Evolutionary conservation across 2,113 vertebrate genomes (phyloP), one percentile per base, ranked within the genome.

Genomic region (Dendropsophus ebraccatus): DNA sequence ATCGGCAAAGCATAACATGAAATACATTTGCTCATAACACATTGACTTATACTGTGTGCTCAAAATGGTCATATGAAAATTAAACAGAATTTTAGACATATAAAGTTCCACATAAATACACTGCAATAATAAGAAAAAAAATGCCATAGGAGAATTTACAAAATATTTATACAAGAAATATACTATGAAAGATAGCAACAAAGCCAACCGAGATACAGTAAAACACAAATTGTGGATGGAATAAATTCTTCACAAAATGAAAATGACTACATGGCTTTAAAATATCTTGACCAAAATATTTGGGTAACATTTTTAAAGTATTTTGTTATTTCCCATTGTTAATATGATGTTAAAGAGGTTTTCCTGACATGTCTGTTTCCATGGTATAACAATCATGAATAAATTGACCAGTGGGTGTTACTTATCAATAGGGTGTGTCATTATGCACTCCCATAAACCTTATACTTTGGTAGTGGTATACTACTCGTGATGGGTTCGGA

Each of bases 1-100:
- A 97, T 96, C 97, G 95, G 95, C 95, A 97, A 98, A 99, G 97
- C 97, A 99, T 98, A 77, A 99, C 97, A 98, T 97, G 98, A 97
- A 97, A 98, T 96, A 97, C 96, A 96, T 94, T 95, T 95, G 96
- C 95, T 95, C 91, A 95, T 97, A 96, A 98, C 96, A 96, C 95
- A 95, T 93, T 93, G 95, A 97, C 93, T 84, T 84, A 96, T 95
- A 96, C 96, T 96, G 95, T 96, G 94, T 94, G 93, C 88, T 94
- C 91, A 95, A 95, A 93, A 96, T 97, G 96, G 95, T 96, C 96
- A 96, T 96, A 97, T 94, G 96, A 94, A 95, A 94, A 96, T 96
- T 94, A 94, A 97, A 97, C 90, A 91, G 56, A 93, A 96, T 95
- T 96, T 96, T 93, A 94, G 93, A 95, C 93, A 95, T 95, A 97